A percentile compares a stretch with the other conserved stretches of the same genome.
phyloP scores from a whole-genome alignment of 2,113 vertebrate species.

The Dendrocopos noguchii region DNA sequence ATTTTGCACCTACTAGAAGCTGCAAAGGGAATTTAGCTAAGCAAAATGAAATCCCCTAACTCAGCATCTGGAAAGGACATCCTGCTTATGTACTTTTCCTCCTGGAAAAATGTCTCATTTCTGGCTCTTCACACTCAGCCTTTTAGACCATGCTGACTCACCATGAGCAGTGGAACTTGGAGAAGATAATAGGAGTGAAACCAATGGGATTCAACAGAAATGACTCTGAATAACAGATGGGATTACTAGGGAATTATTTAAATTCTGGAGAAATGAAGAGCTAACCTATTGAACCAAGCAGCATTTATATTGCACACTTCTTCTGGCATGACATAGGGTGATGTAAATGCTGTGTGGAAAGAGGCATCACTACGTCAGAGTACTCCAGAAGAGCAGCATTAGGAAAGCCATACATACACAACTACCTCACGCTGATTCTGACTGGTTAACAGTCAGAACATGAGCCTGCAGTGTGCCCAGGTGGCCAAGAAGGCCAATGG shows the following conservation, averaged over 20 bases:
- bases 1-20: slow-evolving; percentile 19
- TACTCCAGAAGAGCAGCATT: background rate
- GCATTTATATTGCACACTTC: background rate
- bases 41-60: background rate
- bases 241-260: slow-evolving; percentile 36
- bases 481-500: too few species aligned
- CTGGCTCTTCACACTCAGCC: background rate
- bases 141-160: slow-evolving; percentile 48
- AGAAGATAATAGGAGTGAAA: slow-evolving; percentile 27
- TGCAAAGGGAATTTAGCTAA: slow-evolving; percentile 31
- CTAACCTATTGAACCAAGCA: slow-evolving; percentile 27
- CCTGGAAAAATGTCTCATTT: slow-evolving; percentile 53
- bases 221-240: slow-evolving; percentile 11
- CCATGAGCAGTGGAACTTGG: slow-evolving; percentile 20
- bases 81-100: slow-evolving; percentile 43
- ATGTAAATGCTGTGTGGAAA: background rate
- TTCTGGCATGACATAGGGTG: background rate
- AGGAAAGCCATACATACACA: background rate
- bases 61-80: slow-evolving; percentile 63
- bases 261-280: slow-evolving; percentile 26
- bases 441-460: too few species aligned
- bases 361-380: background rate
- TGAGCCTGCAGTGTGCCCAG: too few species aligned
- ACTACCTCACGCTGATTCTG: background rate
- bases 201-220: slow-evolving; percentile 9